Evolutionary conservation across 2,113 vertebrate genomes (phyloP).

Genomic region (Rhegmatorhina hoffmannsi): DNA sequence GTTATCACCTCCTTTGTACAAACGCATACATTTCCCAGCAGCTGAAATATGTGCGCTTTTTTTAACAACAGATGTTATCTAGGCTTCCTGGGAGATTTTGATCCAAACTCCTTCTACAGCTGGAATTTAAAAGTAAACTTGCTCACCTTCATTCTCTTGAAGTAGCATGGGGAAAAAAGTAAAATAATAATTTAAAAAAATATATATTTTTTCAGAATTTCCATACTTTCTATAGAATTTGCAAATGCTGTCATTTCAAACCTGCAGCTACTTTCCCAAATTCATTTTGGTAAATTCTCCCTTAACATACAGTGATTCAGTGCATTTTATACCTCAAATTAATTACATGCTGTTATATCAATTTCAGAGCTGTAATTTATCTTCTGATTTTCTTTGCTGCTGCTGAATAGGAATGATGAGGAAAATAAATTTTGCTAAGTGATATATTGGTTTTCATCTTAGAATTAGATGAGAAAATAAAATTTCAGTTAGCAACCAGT

Average conservation of each 20-base stretch:
- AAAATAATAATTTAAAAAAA: not conserved
- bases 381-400: not conserved
- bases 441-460: not conserved
- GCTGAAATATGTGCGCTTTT: not conserved
- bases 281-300: not conserved
- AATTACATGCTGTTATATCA: not conserved
- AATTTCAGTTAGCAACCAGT: not conserved
- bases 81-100: not conserved
- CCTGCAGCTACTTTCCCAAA: not conserved
- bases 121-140: slow-evolving; percentile 26
- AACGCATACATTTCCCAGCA: not conserved
- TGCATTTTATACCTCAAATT: not conserved
- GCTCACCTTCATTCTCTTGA: not conserved
- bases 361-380: not conserved
- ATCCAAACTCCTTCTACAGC: not conserved
- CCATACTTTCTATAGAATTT: not conserved
- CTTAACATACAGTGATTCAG: not conserved
- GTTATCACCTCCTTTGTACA: not conserved
- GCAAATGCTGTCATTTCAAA: not conserved
- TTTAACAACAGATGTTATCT: not conserved
- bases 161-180: not conserved
- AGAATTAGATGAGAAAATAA: not conserved
- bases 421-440: not conserved
- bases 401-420: not conserved
- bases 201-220: not conserved